phyloP scores from a whole-genome alignment of 2,797 vertebrate genomes.

The Cottoperca gobio region DNA sequence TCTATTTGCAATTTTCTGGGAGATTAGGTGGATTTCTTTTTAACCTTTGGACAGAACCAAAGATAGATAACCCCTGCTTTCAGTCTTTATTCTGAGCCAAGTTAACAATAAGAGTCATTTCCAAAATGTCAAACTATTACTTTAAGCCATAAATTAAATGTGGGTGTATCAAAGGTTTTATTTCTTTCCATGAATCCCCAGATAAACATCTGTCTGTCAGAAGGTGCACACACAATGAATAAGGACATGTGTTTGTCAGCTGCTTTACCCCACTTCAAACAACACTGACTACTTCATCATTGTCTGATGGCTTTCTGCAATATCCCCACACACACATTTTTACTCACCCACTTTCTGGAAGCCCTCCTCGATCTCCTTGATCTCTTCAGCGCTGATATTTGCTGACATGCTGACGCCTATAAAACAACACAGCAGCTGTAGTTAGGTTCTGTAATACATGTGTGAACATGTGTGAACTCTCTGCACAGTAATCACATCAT shows the following conservation, averaged over 20 bases:
- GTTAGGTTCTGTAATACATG: background rate
- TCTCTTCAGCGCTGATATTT: slow-evolving; percentile 90
- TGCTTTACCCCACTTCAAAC: slow-evolving; percentile 6
- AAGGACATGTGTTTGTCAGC: slow-evolving; percentile 11
- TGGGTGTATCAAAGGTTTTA: background rate
- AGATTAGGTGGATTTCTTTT: background rate
- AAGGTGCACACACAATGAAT: background rate
- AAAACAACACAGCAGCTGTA: background rate
- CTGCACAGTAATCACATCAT: background rate
- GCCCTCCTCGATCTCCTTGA: slow-evolving; percentile 92
- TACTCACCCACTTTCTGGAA: slow-evolving; percentile 94
- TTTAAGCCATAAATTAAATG: no score
- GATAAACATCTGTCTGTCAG: slow-evolving; percentile 25
- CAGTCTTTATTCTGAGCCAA: background rate
- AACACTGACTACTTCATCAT: background rate
- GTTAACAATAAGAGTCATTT: background rate
- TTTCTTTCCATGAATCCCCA: background rate
- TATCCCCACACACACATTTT: background rate
- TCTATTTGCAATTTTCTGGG: background rate
- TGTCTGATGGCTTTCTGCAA: background rate
- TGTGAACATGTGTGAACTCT: background rate
- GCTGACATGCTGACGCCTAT: slow-evolving; percentile 84
- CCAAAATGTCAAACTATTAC: background rate
- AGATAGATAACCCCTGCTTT: background rate
- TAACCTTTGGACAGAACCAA: background rate